Percentiles rank a stretch among this genome's conserved stretches.
Evolutionary conservation across 2,113 vertebrate species (phyloP).

Genomic region (Ameiurus melas): DNA sequence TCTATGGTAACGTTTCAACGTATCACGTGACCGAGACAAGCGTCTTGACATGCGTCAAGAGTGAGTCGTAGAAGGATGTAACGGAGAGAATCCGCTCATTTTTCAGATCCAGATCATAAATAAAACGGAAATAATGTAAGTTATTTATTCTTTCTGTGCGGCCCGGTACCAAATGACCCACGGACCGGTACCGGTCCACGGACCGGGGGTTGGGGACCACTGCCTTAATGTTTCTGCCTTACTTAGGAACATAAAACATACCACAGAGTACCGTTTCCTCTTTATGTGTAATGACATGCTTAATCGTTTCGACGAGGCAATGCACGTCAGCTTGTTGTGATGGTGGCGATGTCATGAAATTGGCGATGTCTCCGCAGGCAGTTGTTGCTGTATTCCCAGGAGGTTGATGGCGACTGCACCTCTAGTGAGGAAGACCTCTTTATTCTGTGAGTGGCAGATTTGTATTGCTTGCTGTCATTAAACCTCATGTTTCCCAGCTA

Average conservation of each 20-base stretch:
- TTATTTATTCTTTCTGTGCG: too few species aligned
- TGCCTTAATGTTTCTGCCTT: neutral
- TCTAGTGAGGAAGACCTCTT: constrained; percentile 97
- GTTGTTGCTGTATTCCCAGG: constrained; percentile 93
- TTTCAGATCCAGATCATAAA: too few species aligned
- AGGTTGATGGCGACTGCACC: constrained; percentile 86
- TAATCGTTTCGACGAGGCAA: neutral
- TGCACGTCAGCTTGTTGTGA: neutral
- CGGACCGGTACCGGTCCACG: too few species aligned
- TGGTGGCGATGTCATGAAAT: neutral
- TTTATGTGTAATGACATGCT: neutral
- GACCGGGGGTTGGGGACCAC: too few species aligned
- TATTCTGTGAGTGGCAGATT: constrained; percentile 85
- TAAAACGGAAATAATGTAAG: too few species aligned
- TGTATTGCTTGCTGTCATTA: neutral
- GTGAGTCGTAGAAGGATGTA: too few species aligned
- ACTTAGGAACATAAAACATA: neutral
- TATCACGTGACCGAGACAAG: too few species aligned
- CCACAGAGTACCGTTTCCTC: neutral
- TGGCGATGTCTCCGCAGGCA: constrained; percentile 74
- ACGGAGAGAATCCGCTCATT: too few species aligned
- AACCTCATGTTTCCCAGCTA: neutral
- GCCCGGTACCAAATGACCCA: too few species aligned
- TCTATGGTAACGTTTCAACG: too few species aligned
- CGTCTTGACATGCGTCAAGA: too few species aligned